phyloP scores from a whole-genome alignment of 2,888 invertebrate genomes.

The Aphidoletes aphidimyza region DNA sequence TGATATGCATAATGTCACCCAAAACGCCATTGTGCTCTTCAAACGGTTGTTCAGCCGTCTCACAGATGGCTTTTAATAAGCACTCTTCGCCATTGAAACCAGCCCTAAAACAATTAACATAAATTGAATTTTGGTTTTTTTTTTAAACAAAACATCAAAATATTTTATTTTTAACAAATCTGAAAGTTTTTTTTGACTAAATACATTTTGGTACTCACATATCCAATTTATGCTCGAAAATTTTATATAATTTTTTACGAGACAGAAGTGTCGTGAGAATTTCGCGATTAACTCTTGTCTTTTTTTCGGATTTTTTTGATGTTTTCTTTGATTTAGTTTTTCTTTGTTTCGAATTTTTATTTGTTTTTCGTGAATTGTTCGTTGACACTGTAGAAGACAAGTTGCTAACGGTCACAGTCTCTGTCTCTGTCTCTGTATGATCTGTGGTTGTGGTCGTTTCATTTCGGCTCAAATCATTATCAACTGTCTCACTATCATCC shows the following conservation, averaged over 20 bases:
- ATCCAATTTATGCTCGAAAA: constrained; percentile 69
- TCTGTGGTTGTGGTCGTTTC: constrained; percentile 1
- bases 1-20: constrained; percentile 74
- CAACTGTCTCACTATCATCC: neutral
- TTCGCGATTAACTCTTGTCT: constrained; percentile 67
- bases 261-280: constrained; percentile 63
- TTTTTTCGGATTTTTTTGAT: constrained; percentile 58
- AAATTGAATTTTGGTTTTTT: too few relatives aligned
- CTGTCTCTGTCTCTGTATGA: too few relatives aligned
- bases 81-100: constrained; percentile 72
- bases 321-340: too few relatives aligned
- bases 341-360: neutral
- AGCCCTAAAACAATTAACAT: constrained; percentile 70
- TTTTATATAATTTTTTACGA: constrained; percentile 69
- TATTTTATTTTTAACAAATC: constrained; percentile 39
- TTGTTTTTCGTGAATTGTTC: constrained; percentile 26
- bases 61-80: constrained; percentile 75
- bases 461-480: neutral
- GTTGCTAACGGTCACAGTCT: too few relatives aligned
- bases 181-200: too few relatives aligned
- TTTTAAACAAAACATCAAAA: neutral
- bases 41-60: constrained; percentile 70
- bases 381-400: neutral
- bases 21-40: constrained; percentile 72
- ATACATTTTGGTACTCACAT: constrained; percentile 66